Evolutionary conservation across 92 coral and sea anemone species (phyloP), one percentile per base, ranked within the genome.

Genomic region (Virgularia gustaviana): DNA sequence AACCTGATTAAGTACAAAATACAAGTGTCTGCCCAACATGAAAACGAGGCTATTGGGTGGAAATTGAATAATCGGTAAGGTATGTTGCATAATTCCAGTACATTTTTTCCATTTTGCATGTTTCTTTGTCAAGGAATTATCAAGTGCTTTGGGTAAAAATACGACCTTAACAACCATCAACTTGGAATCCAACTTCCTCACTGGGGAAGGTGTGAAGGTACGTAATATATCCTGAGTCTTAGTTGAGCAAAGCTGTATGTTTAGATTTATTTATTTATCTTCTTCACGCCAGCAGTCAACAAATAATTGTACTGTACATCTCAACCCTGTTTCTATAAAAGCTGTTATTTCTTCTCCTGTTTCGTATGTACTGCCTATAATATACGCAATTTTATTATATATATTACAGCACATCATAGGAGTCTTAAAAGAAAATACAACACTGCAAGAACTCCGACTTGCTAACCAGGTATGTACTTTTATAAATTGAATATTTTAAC

Each of bases 191-290:
- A 91, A 91, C 66, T 91, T 86, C 78, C 66, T 91, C 58, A 90
- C 97, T 37, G 90, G 96, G 42, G 96, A 81, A 32, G 83, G 88
- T 35, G 68, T 91, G 16, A 78, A 89, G 96, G 97, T 91, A 63
- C 53, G 95, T 61, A 9, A 2, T n/a, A n/a, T n/a, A n/a, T n/a
- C n/a, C n/a, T n/a, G n/a, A n/a, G 3, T 2, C 12, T 8, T 36
- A 10, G 20, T 27, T 65, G 5, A 49, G 16, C 2, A 11, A 24
- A 5, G 43, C 18, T 6, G 29, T 9, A 2, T 53, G 9, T n/a
- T 11, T 12, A 52, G 32, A 24, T 1, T 6, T 43, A 57, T 33
- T 13, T 72, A 8, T 12, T 7, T 4, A n/a, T n/a, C n/a, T n/a
- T n/a, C n/a, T n/a, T n/a, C n/a, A n/a, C n/a, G n/a, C n/a, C n/a